phyloP scores from a whole-genome alignment of 2,797 vertebrate species.

The Phoxinus dragarum region DNA sequence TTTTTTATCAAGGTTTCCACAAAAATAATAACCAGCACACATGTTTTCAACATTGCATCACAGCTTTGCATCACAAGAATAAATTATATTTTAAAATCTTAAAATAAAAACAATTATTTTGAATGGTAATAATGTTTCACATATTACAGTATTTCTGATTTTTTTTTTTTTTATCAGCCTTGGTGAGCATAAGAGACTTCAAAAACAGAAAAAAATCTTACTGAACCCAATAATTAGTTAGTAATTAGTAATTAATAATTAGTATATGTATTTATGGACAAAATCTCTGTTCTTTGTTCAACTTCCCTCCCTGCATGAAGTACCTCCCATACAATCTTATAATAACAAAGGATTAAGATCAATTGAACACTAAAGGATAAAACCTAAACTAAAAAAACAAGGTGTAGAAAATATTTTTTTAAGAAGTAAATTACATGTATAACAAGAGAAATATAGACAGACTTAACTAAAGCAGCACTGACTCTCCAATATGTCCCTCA shows the following conservation, averaged over 20 bases:
- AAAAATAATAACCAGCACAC: no score
- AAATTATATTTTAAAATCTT: not conserved
- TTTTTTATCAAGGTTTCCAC: no score
- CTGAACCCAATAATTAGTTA: not conserved
- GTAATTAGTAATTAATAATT: no score
- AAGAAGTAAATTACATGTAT: not conserved
- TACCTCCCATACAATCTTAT: not conserved
- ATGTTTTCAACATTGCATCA: no score
- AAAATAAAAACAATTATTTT: not conserved
- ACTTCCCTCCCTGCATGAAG: not conserved
- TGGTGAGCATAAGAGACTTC: not conserved
- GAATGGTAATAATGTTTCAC: not conserved
- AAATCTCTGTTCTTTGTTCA: not conserved
- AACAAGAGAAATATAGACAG: not conserved
- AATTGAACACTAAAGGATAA: not conserved
- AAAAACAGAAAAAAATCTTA: not conserved
- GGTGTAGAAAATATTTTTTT: not conserved
- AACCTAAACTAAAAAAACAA: not conserved
- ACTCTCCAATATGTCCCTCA: not conserved
- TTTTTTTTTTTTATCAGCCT: no score
- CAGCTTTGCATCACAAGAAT: not conserved
- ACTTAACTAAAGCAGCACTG: slow-evolving; percentile 5
- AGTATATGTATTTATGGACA: no score
- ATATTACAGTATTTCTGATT: no score
- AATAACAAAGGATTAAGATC: not conserved